phyloP scores from a whole-genome alignment of 2,888 invertebrate genomes.

The Phengaris alcon region DNA sequence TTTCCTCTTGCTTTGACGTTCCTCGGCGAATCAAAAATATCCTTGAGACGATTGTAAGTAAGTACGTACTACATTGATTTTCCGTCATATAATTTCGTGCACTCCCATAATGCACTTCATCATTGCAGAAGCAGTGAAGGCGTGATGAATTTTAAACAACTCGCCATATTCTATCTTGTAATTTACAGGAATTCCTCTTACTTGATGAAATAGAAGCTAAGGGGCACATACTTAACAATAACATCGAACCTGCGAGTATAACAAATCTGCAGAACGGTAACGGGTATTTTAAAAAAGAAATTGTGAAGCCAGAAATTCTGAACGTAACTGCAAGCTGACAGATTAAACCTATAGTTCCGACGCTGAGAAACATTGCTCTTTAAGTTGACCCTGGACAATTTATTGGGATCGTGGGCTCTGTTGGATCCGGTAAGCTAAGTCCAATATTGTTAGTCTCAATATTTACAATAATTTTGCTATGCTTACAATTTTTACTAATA shows the following conservation, averaged over 20 bases:
- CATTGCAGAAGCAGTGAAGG: not conserved
- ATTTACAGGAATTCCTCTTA: conserved; percentile 60
- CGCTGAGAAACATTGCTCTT: conserved; percentile 71
- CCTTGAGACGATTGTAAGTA: conserved; percentile 81
- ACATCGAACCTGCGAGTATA: not conserved
- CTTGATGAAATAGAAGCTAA: conserved; percentile 63
- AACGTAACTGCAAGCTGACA: conserved; percentile 37
- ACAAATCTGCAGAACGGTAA: conserved; percentile 22
- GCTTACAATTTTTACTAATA: no score
- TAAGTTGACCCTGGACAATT: conserved; percentile 76
- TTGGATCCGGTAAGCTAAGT: conserved; percentile 83
- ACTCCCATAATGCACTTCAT: not conserved
- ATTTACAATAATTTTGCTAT: not conserved
- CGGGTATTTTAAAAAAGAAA: conserved; percentile 39
- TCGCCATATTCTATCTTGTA: not conserved
- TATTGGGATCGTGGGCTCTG: conserved; percentile 85
- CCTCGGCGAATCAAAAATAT: conserved; percentile 81
- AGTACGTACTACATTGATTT: conserved; percentile 26
- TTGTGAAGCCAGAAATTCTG: not conserved
- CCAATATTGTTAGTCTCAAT: not conserved
- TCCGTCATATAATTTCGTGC: not conserved
- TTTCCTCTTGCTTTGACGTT: conserved; percentile 80
- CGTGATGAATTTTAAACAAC: not conserved
- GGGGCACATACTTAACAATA: conserved; percentile 34
- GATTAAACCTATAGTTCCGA: conserved; percentile 51